Evolutionary conservation across 2,797 vertebrate species (phyloP), one percentile per base, ranked within the genome.

Genomic region (Poecilia gillii): DNA sequence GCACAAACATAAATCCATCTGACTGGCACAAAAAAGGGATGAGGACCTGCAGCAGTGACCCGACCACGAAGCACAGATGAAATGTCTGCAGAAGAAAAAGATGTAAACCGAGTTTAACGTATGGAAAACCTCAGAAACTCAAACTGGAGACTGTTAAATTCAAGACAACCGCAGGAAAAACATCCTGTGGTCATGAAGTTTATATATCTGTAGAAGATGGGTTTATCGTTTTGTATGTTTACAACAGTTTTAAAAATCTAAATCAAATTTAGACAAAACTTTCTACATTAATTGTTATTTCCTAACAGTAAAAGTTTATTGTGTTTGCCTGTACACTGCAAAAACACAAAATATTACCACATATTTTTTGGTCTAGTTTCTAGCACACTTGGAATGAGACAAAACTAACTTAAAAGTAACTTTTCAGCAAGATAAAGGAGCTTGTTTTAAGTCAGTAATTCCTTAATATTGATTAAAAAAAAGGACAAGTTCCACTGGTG

Each of bases 1-100:
- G 90, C 90, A 85, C 80, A 81, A 87, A 87, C 87, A 84, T 92
- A 94, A 95, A 94, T 94, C 91, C 90, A 89, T 90, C 90, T 88
- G 79, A 45, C 57, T 75, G 90, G 90, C 79, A 39, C 85, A 87
- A 80, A 74, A 87, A 87, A 25, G 79, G 76, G 77, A 51, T 74
- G 88, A 90, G 91, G 87, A 82, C 90, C 85, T 78, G 75, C 84
- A 41, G 57, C 23, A 0, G 72, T 79, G 90, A 85, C 85, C 80
- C 73, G 80, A 78, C 9, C 72, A 77, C 76, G 4, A 36, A 49
- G 55, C 78, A 66, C 14, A 66, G 74, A 84, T 71, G 72, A 85
- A 23, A 78, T 45, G 68, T 43, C 73, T 41, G 73, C 36, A 18
- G 53, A 2, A 70, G 33, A 33, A 82, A 84, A 59, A 71, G 66